Evolutionary conservation across 2,888 invertebrate species (phyloP).

Genomic region (Drosophila paucipuncta): DNA sequence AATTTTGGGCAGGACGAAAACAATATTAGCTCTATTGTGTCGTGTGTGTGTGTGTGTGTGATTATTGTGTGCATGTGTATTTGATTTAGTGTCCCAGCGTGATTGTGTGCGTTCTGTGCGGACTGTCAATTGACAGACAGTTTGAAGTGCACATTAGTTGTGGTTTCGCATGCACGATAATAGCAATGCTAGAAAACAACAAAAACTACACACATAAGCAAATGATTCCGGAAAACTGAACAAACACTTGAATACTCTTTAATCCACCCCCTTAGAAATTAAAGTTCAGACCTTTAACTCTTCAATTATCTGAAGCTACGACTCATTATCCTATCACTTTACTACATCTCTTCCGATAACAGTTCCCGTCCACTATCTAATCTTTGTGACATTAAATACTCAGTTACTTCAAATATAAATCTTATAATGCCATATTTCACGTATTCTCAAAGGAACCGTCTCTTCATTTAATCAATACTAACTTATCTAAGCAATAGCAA

Average conservation of each 20-base stretch:
- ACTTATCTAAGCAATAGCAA: neutral
- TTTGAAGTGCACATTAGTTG: slow-evolving; percentile 75
- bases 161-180: slow-evolving; percentile 67
- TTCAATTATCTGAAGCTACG: neutral
- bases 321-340: neutral
- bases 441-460: neutral
- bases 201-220: slow-evolving; percentile 25
- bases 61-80: slow-evolving; percentile 17
- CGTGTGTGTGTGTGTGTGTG: slow-evolving; percentile 15
- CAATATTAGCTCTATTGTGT: slow-evolving; percentile 27
- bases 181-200: slow-evolving; percentile 46
- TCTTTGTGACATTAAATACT: neutral
- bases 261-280: no score
- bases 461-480: neutral
- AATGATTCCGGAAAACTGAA: neutral
- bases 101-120: slow-evolving; percentile 19
- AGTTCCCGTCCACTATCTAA: neutral
- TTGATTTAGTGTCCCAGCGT: slow-evolving; percentile 41
- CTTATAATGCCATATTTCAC: neutral
- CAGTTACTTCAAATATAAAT: neutral
- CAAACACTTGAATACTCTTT: slow-evolving; percentile 32
- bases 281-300: neutral
- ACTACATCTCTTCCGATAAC: neutral
- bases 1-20: slow-evolving; percentile 39
- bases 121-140: slow-evolving; percentile 68